Evolutionary conservation across 2,888 invertebrate genomes (phyloP), one percentile per base, ranked within the genome.

Genomic region (Esperia sulphurella): DNA sequence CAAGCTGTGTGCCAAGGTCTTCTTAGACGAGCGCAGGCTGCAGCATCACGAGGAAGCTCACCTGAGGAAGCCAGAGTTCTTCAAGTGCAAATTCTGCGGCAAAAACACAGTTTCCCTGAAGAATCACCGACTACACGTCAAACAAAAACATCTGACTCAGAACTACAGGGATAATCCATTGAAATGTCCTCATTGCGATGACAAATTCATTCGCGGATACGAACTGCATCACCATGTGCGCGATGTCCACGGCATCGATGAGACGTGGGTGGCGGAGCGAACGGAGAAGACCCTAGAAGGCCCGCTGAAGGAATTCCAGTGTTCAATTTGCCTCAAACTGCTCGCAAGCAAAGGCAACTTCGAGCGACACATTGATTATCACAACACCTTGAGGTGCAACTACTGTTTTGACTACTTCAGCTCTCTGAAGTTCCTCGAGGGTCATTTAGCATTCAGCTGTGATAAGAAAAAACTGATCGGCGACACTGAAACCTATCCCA

Each of bases 361-460:
- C 56, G 87, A 90, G 55, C 71, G 89, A 28, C 90, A 90, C 55
- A 69, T 90, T 38, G 89, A 90, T 57, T 90, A 87, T 57, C 90
- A 90, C 65, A 90, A 90, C 58, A 72, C 84, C 0, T 62, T 90
- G 44, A 63, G 90, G 13, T 90, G 90, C 63, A 90, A 90, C 65
- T 90, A 90, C 61, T 90, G 90, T 62, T 86, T 79, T 51, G 85
- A 86, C 45, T 86, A 82, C 66, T 90, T 90, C 61, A 83, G 78
- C 59, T 70, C 79, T 5, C 71, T 78, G 37, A 66, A 80, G 39
- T 90, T 90, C 68, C 64, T 90, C 21, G 89, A 90, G 50, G 90
- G 90, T 0, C 90, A 90, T 54, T 57, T 88, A n/a, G 71, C 73
- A 0, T 90, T 83, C 58, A 74, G 77, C 42, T 90, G 90, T 57